A percentile compares a stretch with the other conserved stretches of the same genome.
These are phyloP conservation scores for Oxystoma pomonae DNA, from an alignment of 2,888 invertebrate species.

Conservation along the genomic window DNA sequence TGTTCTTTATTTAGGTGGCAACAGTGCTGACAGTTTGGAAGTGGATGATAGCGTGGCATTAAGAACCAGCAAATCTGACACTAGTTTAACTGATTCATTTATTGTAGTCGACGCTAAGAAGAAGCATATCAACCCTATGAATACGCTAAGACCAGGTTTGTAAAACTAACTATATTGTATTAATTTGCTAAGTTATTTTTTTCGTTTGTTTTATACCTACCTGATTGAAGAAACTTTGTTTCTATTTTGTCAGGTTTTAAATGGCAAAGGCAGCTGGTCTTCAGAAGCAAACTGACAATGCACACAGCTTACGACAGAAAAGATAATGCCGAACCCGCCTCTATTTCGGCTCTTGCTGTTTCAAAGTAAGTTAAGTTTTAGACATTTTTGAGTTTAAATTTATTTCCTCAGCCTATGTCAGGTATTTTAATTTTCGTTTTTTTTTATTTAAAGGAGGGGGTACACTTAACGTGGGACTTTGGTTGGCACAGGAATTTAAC, in stretches of 20 bases:
- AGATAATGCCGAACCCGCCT: slow-evolving; percentile 95
- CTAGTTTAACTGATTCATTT: slow-evolving; percentile 86
- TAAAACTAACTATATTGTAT: background rate
- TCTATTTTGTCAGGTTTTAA: slow-evolving; percentile 62
- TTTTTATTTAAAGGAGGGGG: too few species aligned
- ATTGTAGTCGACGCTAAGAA: slow-evolving; percentile 68
- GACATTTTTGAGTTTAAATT: too few species aligned
- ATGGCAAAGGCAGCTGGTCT: slow-evolving; percentile 89
- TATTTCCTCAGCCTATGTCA: too few species aligned
- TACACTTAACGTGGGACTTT: too few species aligned
- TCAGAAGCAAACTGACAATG: slow-evolving; percentile 95
- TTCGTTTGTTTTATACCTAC: too few species aligned
- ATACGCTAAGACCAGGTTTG: slow-evolving; percentile 42
- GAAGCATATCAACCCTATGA: slow-evolving; percentile 45
- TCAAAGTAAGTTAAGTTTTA: slow-evolving; percentile 65
- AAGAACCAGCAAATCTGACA: slow-evolving; percentile 85
- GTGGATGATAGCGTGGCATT: slow-evolving; percentile 52
- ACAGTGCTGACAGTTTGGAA: slow-evolving; percentile 49
- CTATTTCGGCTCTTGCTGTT: slow-evolving; percentile 90
- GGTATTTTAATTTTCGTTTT: too few species aligned
- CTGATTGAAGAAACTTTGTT: slow-evolving; percentile 4
- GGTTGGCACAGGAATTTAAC: too few species aligned
- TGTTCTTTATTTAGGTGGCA: slow-evolving; percentile 48
- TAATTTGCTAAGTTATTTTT: background rate
- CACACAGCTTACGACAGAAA: slow-evolving; percentile 95